These are phyloP conservation scores for Pristionchus japonicus DNA, from an alignment of 2,888 invertebrate genomes.

Conservation along the genomic window DNA sequence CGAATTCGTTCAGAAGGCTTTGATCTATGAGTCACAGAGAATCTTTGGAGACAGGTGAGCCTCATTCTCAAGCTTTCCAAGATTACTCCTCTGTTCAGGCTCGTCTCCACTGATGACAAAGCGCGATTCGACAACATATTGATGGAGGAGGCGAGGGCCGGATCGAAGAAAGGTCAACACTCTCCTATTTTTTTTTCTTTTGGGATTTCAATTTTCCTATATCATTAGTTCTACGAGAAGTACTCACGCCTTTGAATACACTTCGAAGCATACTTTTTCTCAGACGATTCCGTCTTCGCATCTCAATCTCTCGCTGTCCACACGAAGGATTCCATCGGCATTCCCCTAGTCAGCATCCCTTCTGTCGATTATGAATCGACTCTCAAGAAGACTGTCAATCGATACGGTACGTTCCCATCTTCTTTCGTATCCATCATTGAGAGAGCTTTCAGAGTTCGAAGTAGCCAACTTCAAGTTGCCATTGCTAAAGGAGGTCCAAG, in stretches of 20 bases:
- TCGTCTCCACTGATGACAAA: constrained; percentile 58
- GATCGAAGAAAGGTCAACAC: constrained; percentile 10
- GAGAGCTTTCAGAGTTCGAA: constrained; percentile 80
- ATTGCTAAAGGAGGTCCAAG: constrained; percentile 82
- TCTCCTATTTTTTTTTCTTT: too few species aligned
- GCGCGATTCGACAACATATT: constrained; percentile 56
- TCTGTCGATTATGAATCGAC: constrained; percentile 68
- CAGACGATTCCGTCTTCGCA: constrained; percentile 54
- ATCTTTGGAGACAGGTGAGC: constrained; percentile 82
- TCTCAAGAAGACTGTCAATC: constrained; percentile 77
- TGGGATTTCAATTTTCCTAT: too few species aligned
- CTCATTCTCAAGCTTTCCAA: neutral
- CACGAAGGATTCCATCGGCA: constrained; percentile 56
- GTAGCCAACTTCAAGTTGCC: constrained; percentile 81
- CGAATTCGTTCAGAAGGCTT: constrained; percentile 39
- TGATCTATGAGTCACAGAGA: constrained; percentile 83
- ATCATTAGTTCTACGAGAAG: too few species aligned
- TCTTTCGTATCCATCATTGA: neutral
- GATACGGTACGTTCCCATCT: constrained; percentile 63
- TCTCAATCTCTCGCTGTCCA: constrained; percentile 53
- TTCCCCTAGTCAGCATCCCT: constrained; percentile 58
- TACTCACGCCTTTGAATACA: too few species aligned
- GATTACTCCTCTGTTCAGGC: neutral
- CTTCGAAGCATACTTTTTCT: neutral
- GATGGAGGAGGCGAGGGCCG: constrained; percentile 50